phyloP scores from a whole-genome alignment of 2,888 invertebrate species.

The Allolobophora icterica region DNA sequence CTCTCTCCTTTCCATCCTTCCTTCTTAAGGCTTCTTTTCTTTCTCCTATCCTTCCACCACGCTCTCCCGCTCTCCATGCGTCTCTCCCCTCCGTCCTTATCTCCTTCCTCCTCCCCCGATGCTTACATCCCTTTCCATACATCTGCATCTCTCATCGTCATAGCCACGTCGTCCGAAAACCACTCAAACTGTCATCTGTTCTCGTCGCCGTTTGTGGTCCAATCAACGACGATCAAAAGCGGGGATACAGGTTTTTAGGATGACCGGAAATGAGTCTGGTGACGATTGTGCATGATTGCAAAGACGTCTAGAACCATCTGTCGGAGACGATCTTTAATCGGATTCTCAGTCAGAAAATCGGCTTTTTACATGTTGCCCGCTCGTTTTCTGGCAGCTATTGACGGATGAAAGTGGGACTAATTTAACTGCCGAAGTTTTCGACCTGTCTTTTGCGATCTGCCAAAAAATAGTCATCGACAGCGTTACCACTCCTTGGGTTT shows the following conservation, averaged over 20 bases:
- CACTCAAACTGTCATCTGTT: slow-evolving; percentile 17
- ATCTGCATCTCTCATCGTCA: neutral
- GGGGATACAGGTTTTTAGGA: neutral
- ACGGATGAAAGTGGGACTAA: neutral
- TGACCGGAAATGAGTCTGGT: neutral
- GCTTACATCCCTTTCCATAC: too few relatives aligned
- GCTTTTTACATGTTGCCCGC: neutral
- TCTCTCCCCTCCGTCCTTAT: too few relatives aligned
- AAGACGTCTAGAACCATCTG: neutral
- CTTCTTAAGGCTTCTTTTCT: too few relatives aligned
- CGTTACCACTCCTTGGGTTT: too few relatives aligned
- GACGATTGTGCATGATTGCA: neutral
- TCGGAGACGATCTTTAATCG: neutral
- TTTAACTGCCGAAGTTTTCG: neutral
- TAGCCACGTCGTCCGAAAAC: neutral
- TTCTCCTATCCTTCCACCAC: too few relatives aligned
- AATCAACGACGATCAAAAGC: neutral
- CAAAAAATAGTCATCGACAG: too few relatives aligned
- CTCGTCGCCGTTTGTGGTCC: slow-evolving; percentile 1
- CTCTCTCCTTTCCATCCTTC: too few relatives aligned
- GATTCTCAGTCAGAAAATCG: neutral
- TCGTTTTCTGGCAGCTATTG: slow-evolving; percentile 7
- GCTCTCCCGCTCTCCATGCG: too few relatives aligned
- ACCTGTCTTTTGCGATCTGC: neutral
- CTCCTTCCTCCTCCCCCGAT: too few relatives aligned